A percentile compares a stretch with the other conserved stretches of the same genome.
Conservation (phyloP, 2,888 invertebrate genomes). For the Byasa hedistus region DNA sequence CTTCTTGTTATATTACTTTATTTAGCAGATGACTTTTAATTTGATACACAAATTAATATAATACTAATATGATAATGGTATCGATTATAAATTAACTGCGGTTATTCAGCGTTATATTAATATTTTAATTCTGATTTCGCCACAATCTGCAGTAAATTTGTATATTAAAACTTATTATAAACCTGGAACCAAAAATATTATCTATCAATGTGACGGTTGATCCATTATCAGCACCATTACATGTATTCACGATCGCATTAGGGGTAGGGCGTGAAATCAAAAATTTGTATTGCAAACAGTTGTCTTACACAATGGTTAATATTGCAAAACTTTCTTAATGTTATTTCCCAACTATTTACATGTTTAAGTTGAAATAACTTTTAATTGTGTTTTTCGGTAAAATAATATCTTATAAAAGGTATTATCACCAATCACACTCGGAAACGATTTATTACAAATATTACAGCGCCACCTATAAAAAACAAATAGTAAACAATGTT, state of each 20-base stretch:
- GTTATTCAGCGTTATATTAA: neutral
- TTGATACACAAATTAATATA: no score
- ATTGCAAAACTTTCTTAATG: neutral
- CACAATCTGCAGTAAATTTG: neutral
- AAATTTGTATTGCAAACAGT: neutral
- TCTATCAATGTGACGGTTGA: neutral
- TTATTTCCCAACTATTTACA: neutral
- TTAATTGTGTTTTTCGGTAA: no score
- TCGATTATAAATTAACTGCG: neutral
- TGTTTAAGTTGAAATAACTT: no score
- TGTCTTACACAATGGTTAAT: neutral
- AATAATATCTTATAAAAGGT: no score
- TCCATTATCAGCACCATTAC: neutral
- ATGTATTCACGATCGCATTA: neutral
- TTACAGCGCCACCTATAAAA: neutral
- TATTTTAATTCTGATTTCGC: neutral
- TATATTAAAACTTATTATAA: no score
- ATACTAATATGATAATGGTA: neutral
- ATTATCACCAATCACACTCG: no score
- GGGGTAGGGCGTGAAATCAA: neutral
- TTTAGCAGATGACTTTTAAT: no score
- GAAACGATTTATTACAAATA: neutral
- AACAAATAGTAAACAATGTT: neutral
- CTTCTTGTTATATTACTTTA: no score
- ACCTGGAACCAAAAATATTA: no score